These are phyloP conservation scores for Pygoscelis antarcticus DNA, from an alignment of 2,113 vertebrate species.

Conservation along the genomic window DNA sequence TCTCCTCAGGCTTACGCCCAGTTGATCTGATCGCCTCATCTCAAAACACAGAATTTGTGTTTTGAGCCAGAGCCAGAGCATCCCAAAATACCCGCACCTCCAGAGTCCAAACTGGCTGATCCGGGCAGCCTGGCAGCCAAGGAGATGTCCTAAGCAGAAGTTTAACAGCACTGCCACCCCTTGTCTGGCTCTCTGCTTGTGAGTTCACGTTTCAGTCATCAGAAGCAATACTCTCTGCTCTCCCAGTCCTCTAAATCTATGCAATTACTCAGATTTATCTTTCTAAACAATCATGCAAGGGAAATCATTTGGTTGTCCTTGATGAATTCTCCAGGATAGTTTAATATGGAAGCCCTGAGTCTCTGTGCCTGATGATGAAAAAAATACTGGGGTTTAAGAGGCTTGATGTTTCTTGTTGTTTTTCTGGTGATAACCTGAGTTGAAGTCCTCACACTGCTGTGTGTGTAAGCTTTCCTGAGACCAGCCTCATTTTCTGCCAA, in stretches of 20 bases:
- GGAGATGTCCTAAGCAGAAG: not conserved
- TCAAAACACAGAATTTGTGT: not conserved
- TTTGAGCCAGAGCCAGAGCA: not conserved
- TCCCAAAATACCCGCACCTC: not conserved
- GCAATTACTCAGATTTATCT: not conserved
- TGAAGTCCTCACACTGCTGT: not conserved
- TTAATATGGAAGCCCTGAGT: not conserved
- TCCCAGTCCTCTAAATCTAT: not conserved
- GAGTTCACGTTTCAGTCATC: not conserved
- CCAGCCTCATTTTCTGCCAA: not conserved
- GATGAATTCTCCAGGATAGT: not conserved
- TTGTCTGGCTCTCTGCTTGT: not conserved
- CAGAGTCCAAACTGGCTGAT: not conserved
- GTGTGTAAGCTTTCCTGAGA: not conserved
- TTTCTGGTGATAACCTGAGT: not conserved
- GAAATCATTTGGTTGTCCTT: not conserved
- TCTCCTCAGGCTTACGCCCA: not conserved
- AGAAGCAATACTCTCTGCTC: not conserved
- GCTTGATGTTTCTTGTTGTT: not conserved
- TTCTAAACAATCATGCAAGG: not conserved
- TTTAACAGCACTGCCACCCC: not conserved
- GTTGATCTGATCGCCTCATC: rapidly evolving
- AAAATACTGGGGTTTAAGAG: not conserved
- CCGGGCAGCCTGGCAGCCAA: not conserved
- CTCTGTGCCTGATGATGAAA: not conserved